Evolutionary conservation across 2,797 vertebrate species (phyloP).

Genomic region (Chelon labrosus): DNA sequence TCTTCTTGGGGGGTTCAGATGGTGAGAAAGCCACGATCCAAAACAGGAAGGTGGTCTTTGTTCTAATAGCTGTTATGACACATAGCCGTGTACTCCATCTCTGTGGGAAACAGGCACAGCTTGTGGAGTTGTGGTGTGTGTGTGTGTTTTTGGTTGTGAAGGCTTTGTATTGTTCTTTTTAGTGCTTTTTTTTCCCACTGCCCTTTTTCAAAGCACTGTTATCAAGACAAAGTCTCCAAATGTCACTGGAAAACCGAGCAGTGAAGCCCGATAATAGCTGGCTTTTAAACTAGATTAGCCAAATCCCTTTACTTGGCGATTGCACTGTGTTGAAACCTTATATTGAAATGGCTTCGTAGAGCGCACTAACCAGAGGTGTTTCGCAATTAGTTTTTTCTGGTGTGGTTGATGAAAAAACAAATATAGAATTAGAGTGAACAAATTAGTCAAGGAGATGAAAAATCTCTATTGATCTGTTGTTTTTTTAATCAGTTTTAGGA

Average conservation of each 20-base stretch:
- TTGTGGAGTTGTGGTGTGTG: slow-evolving; percentile 40
- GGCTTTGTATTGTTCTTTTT: slow-evolving; percentile 48
- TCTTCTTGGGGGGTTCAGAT: slow-evolving; percentile 47
- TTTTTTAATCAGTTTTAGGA: background rate
- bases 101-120: slow-evolving; percentile 58
- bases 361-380: background rate
- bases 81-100: slow-evolving; percentile 26
- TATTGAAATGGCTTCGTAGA: slow-evolving; percentile 14
- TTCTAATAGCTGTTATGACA: slow-evolving; percentile 75
- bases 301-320: slow-evolving; percentile 24
- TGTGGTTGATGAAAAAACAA: slow-evolving; percentile 2
- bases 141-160: slow-evolving; percentile 43
- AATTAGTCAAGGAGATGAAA: background rate
- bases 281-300: slow-evolving; percentile 46
- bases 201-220: slow-evolving; percentile 31
- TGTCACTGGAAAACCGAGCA: slow-evolving; percentile 49
- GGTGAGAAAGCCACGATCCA: slow-evolving; percentile 49
- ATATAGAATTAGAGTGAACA: background rate
- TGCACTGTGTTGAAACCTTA: slow-evolving; percentile 22
- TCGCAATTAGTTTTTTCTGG: slow-evolving; percentile 9
- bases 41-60: slow-evolving; percentile 68
- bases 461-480: background rate
- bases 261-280: slow-evolving; percentile 53
- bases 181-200: slow-evolving; percentile 19
- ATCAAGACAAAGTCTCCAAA: slow-evolving; percentile 45